Base-by-base conservation (phyloP, 1,140 invertebrate genomes). In the Apolygus lucorum region DNA sequence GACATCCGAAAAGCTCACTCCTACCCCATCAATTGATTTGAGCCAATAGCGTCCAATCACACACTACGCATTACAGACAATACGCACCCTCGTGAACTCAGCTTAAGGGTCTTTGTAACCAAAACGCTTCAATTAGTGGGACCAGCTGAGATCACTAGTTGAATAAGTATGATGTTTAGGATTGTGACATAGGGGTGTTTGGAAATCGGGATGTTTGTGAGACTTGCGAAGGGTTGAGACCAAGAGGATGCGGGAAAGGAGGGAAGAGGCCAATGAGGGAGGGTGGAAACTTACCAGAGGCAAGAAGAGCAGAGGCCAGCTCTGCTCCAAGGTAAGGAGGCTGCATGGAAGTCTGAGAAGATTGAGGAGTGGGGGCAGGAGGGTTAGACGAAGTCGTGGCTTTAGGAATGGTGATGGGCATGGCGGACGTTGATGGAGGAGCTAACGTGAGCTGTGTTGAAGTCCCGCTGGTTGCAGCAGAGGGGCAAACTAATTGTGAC, bases 271-370 rank as follows among this genome's bases (percentile, higher is more conserved):
- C 63, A 42, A 74, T 70, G n/a, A 74, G 63, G 4, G 72, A 62
- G 8, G 72, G 67, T 13, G 75, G 75, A 34, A 76, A 75, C 52
- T 75, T 75, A 1, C 75, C 75, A 63, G 73, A 63, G 13, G 70
- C 72, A 13, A 75, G 72, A 13, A 76, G 68, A 22, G 75, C 75
- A 52, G 70, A 75, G 24, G 75, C 74, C 21, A 76, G 63, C 25
- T 76, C 75, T 0, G 74, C 70, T 1, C 71, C 70, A 17, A 76
- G 67, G 67, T 74, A 71, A 1, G 59, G 8, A 70, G 49, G 14
- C 28, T 70, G 28, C 0, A 66, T 27, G 14, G 63, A 27, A 4
- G 54, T 22, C 11, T 11, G 22, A 28, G 63, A 66, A 26, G 42
- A 52, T 4, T 67, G 17, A n/a, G 28, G 34, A 24, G 54, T 28